Percentiles rank a stretch among this genome's conserved stretches.
These are phyloP conservation scores for Lamproptera curius DNA, from an alignment of 2,888 invertebrate species.

Conservation along the genomic window DNA sequence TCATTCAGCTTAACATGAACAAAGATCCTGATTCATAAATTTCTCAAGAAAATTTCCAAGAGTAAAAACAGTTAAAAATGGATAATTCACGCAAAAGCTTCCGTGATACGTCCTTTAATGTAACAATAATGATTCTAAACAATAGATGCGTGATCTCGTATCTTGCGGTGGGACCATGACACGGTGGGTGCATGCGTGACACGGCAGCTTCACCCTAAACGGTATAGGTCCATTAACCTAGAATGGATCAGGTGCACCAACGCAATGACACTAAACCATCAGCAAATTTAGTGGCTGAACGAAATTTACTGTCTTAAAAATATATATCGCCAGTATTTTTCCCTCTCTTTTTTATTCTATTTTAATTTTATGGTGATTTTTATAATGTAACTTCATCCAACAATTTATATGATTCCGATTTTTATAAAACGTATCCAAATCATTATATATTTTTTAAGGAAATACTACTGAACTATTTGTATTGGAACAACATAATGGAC, in stretches of 20 bases:
- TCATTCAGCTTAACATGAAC: too few relatives aligned
- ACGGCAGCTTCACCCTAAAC: constrained; percentile 34
- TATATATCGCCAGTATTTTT: constrained; percentile 13
- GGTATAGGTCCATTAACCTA: constrained; percentile 49
- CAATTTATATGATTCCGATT: background rate
- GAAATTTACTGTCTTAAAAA: too few relatives aligned
- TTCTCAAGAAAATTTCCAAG: too few relatives aligned
- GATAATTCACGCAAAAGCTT: too few relatives aligned
- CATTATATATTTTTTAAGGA: too few relatives aligned
- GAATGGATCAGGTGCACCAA: constrained; percentile 39
- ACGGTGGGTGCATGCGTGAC: constrained; percentile 36
- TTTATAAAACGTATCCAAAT: background rate
- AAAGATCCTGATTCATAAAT: too few relatives aligned
- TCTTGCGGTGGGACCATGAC: constrained; percentile 9
- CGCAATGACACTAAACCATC: constrained; percentile 25
- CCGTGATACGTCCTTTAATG: too few relatives aligned
- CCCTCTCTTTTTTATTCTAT: background rate
- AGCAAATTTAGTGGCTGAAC: too few relatives aligned
- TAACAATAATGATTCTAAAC: too few relatives aligned
- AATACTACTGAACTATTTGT: too few relatives aligned
- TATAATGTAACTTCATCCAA: background rate
- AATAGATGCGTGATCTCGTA: constrained; percentile 10
- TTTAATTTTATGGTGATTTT: background rate
- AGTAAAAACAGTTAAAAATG: too few relatives aligned
- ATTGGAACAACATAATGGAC: too few relatives aligned